A percentile compares a stretch with the other conserved stretches of the same genome.
Conservation (phyloP, 2,113 vertebrate genomes). For the Phrynocephalus versicolor region DNA sequence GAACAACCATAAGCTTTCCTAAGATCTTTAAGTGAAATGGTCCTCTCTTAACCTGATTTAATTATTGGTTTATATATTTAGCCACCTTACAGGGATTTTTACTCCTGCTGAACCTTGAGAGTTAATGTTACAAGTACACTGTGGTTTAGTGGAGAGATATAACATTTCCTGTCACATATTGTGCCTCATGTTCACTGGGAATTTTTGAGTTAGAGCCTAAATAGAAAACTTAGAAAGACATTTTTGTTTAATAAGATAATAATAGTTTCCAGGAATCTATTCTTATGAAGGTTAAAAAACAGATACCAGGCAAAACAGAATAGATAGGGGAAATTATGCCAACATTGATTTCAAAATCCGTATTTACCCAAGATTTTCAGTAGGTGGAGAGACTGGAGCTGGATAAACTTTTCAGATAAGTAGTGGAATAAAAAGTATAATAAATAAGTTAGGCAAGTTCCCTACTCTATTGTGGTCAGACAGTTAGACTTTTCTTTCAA, state of each 20-base stretch:
- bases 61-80: constrained; percentile 30
- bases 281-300: background rate
- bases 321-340: too few species aligned
- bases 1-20: constrained; percentile 38
- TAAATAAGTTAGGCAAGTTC: too few species aligned
- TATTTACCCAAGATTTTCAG: too few species aligned
- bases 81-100: constrained; percentile 41
- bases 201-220: constrained; percentile 21
- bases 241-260: background rate
- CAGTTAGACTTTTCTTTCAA: too few species aligned
- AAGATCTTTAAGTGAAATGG: constrained; percentile 49
- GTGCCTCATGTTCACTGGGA: background rate
- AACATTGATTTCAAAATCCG: too few species aligned
- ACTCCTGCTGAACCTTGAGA: constrained; percentile 15
- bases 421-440: too few species aligned
- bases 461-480: too few species aligned
- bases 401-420: too few species aligned
- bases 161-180: constrained; percentile 40
- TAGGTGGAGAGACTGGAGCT: too few species aligned
- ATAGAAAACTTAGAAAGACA: background rate
- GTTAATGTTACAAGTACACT: constrained; percentile 30
- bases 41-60: constrained; percentile 51
- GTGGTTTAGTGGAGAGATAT: constrained; percentile 26
- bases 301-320: background rate
- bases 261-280: constrained; percentile 21